A percentile compares a stretch with the other conserved stretches of the same genome.
These are phyloP conservation scores for Plutella xylostella DNA, from an alignment of 2,888 invertebrate genomes.

Conservation along the genomic window DNA sequence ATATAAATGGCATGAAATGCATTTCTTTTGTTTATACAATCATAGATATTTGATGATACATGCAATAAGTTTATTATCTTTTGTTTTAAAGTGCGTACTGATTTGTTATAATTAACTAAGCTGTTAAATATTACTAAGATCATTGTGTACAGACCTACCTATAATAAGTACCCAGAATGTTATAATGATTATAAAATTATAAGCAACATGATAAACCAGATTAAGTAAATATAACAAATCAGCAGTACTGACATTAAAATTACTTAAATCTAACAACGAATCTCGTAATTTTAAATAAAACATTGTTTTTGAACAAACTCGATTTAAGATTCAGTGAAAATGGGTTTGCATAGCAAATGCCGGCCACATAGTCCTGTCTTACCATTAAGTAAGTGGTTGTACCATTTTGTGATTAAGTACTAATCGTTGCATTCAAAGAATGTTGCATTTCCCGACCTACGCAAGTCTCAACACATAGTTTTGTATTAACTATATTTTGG, in stretches of 20 bases:
- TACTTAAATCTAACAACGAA: conserved; percentile 46
- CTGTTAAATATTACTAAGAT: too few relatives aligned
- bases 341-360: conserved; percentile 58
- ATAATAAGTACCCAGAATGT: too few relatives aligned
- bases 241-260: too few relatives aligned
- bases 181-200: too few relatives aligned
- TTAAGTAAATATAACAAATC: too few relatives aligned
- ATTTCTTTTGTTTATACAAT: conserved; percentile 36
- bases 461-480: not conserved
- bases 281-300: conserved; percentile 42
- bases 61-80: conserved; percentile 26
- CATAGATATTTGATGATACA: conserved; percentile 32
- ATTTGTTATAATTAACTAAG: too few relatives aligned
- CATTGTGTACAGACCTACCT: too few relatives aligned
- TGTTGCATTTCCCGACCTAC: conserved; percentile 23
- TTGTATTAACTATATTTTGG: not conserved
- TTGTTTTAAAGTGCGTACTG: too few relatives aligned
- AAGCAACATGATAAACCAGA: too few relatives aligned
- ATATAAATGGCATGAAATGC: conserved; percentile 62
- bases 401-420: conserved; percentile 9
- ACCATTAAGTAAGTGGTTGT: conserved; percentile 6
- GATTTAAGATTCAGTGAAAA: conserved; percentile 13
- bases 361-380: conserved; percentile 18
- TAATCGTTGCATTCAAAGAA: conserved; percentile 34
- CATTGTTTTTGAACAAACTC: conserved; percentile 31